phyloP scores from a whole-genome alignment of 2,888 invertebrate species.

The Cephus rjabovi region DNA sequence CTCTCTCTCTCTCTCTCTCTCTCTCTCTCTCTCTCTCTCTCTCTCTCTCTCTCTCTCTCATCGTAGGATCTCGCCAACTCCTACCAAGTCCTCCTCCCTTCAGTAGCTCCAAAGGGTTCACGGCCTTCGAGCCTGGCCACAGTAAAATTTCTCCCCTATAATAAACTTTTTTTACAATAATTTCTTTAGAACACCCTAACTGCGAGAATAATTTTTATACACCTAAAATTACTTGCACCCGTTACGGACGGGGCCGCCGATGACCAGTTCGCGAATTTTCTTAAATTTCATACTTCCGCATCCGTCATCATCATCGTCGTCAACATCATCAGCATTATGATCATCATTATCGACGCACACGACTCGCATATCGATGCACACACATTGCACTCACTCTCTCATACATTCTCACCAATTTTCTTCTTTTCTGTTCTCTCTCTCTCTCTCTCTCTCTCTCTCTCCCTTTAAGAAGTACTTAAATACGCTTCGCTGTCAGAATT shows the following conservation, averaged over 20 bases:
- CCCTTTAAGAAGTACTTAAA: constrained; percentile 9
- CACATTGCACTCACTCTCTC: constrained; percentile 22
- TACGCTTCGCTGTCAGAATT: constrained; percentile 4
- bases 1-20: constrained; percentile 5
- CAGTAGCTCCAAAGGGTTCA: neutral
- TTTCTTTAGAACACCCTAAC: constrained; percentile 56
- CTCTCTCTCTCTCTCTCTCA: neutral
- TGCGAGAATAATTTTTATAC: constrained; percentile 48
- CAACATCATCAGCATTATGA: constrained; percentile 37
- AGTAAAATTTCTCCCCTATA: constrained; percentile 34
- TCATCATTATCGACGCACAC: constrained; percentile 26
- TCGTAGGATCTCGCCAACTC: neutral
- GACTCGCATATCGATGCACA: constrained; percentile 32
- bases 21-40: too few relatives aligned
- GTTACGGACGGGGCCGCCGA: constrained; percentile 60
- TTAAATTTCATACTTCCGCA: neutral
- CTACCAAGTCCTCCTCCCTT: neutral
- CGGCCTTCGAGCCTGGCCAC: constrained; percentile 12
- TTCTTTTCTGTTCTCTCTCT: constrained; percentile 9
- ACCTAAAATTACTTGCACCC: constrained; percentile 63
- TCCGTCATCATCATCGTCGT: neutral
- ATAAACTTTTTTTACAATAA: constrained; percentile 60
- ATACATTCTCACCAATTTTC: neutral
- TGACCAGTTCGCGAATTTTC: constrained; percentile 38
- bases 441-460: constrained; percentile 19